Evolutionary conservation across 2,797 vertebrate genomes (phyloP).

Genomic region (Clarias laeviceps): DNA sequence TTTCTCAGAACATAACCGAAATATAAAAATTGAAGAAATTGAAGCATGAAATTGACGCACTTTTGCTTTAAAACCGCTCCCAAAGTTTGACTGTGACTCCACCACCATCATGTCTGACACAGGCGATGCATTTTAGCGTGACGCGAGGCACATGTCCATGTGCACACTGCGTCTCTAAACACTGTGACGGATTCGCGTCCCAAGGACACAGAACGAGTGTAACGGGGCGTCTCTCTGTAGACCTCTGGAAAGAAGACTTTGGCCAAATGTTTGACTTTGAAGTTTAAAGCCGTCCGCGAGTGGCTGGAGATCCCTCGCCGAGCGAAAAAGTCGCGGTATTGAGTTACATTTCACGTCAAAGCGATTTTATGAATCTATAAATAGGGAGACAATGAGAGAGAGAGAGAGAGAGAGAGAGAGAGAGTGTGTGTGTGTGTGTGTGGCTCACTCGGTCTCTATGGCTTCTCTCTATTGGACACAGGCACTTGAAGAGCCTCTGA

Average conservation of each 20-base stretch:
- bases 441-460: slow-evolving; percentile 19
- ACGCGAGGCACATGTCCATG: neutral
- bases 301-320: slow-evolving; percentile 56
- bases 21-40: neutral
- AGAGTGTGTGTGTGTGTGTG: slow-evolving; percentile 33
- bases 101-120: neutral
- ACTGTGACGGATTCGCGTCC: slow-evolving; percentile 48
- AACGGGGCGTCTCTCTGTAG: slow-evolving; percentile 45
- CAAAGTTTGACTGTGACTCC: slow-evolving; percentile 20
- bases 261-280: slow-evolving; percentile 62
- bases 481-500: slow-evolving; percentile 48
- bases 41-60: neutral
- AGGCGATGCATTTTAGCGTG: slow-evolving; percentile 7
- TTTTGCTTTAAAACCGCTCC: neutral
- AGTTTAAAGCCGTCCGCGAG: slow-evolving; percentile 57
- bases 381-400: slow-evolving; percentile 57
- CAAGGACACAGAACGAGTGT: slow-evolving; percentile 57
- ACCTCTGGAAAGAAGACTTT: slow-evolving; percentile 57
- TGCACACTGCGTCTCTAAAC: slow-evolving; percentile 9
- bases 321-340: slow-evolving; percentile 52
- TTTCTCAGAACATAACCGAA: neutral
- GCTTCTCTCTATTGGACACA: slow-evolving; percentile 48
- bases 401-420: slow-evolving; percentile 51
- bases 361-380: slow-evolving; percentile 58
- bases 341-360: slow-evolving; percentile 59